A percentile compares a stretch with the other conserved stretches of the same genome.
Evolutionary conservation across 2,888 invertebrate species (phyloP).

Genomic region (Eurytoma adleriae): DNA sequence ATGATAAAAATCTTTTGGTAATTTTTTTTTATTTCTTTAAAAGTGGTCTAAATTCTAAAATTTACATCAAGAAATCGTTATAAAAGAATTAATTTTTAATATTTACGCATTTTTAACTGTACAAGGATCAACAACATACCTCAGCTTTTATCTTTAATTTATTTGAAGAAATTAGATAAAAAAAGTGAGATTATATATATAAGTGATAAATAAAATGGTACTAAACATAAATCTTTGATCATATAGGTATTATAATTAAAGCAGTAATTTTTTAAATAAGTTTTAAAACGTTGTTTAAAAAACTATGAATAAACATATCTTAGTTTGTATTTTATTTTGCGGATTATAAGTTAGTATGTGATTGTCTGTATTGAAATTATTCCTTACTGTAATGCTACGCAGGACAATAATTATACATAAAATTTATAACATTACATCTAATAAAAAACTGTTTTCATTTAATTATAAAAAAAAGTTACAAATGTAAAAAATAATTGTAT

Average conservation of each 20-base stretch:
- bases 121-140: constrained; percentile 43
- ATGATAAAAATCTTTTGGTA: constrained; percentile 18
- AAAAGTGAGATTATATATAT: constrained; percentile 5
- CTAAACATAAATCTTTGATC: constrained; percentile 28
- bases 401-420: constrained; percentile 44
- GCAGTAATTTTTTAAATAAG: constrained; percentile 32
- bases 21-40: constrained; percentile 34
- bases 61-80: constrained; percentile 43
- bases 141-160: constrained; percentile 36
- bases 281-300: constrained; percentile 29
- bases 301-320: constrained; percentile 18
- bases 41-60: constrained; percentile 37
- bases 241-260: constrained; percentile 19
- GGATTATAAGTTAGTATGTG: constrained; percentile 27
- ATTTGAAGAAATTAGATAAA: constrained; percentile 19
- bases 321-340: constrained; percentile 5
- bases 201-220: constrained; percentile 8
- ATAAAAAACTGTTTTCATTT: not conserved
- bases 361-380: constrained; percentile 38
- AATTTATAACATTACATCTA: constrained; percentile 4
- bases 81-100: constrained; percentile 45
- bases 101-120: constrained; percentile 36
- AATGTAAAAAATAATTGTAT: constrained; percentile 45
- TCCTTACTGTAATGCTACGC: not conserved
- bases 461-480: not conserved